Evolutionary conservation across 2,797 vertebrate species (phyloP), one percentile per base, ranked within the genome.

Genomic region (Malacoctenus gilli): DNA sequence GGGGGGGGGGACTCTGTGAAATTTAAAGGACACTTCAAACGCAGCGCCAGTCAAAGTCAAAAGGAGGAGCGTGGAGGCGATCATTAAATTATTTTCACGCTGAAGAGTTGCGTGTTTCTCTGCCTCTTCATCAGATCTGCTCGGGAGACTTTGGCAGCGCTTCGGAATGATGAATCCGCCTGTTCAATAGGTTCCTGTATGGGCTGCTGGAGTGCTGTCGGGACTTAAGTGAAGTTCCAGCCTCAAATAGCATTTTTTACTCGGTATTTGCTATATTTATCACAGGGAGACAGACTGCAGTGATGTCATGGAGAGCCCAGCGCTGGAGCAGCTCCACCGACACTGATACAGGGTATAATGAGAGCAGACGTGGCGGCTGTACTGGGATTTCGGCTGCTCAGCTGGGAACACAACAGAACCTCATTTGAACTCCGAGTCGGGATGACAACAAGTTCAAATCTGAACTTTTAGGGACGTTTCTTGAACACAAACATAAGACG

Each of bases 1-100:
- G 51, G 23, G 40, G 43, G 36, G 18, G 5, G 11, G 55, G 41
- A 36, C 49, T 58, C 47, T 48, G 0, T 52, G 36, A 67, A 67
- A 64, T 70, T 40, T 46, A 53, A 73, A 75, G 50, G 42, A 66
- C 59, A 65, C 75, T 74, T 75, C 43, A 74, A 71, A 61, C 8
- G 5, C 13, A 3, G 2, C 14, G 59, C 34, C 61, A 70, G 50
- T 77, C 72, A 76, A 62, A 55, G 37, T 76, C 53, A 67, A 49
- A 73, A 68, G 36, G 1, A n/a, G 1, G 25, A 50, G 54, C 2
- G 9, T 0, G 5, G 38, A 59, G 61, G 51, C 22, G 55, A 58
- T 72, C 64, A 61, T 71, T 59, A 54, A 68, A 59, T 59, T 68
- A 63, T 46, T 54, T 66, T 49, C 53, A 59, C 35, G 41, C 36